Evolutionary conservation across 2,113 vertebrate species (phyloP), one percentile per base, ranked within the genome.

Genomic region (Pholis gunnellus): DNA sequence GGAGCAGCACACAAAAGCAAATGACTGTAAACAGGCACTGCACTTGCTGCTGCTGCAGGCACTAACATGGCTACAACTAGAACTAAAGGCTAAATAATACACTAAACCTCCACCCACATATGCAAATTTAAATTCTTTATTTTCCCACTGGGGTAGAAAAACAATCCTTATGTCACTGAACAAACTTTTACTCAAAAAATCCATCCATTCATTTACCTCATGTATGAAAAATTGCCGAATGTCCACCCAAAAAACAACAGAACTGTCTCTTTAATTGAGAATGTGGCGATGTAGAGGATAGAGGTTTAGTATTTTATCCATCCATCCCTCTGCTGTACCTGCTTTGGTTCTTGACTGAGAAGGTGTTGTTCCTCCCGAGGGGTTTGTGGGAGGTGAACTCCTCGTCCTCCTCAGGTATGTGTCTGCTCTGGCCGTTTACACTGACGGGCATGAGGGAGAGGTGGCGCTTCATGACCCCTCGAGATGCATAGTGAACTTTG

Each of bases 391-490:
- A 65, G 46, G 27, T 2, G 29, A 90, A 89, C 75, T 91, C 91
- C 9, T 90, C 90, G 0, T 94, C 97, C 89, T 97, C 97, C 91
- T 97, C 96, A 7, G 94, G 78, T 72, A 94, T 91, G 79, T 94
- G 88, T 63, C 78, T 95, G 84, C 95, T 90, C 78, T 95, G 95
- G 11, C 95, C 95, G 66, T 98, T 97, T 40, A 97, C 96, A 44
- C 93, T 96, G 42, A 97, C 91, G 0, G 97, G 96, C 85, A 94
- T 94, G 87, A 97, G 96, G 71, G 97, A 97, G 34, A 96, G 88
- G 76, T 96, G 96, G 81, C 96, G 96, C 77, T 95, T 95, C 75
- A 94, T 92, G 76, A 84, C 92, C 50, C 92, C 94, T 85, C 94
- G 95, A 0, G 95, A 85, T 11, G 93, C 54, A 29, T 95, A 96